phyloP scores from a whole-genome alignment of 2,888 invertebrate species.

The Acanthopleura granulata region DNA sequence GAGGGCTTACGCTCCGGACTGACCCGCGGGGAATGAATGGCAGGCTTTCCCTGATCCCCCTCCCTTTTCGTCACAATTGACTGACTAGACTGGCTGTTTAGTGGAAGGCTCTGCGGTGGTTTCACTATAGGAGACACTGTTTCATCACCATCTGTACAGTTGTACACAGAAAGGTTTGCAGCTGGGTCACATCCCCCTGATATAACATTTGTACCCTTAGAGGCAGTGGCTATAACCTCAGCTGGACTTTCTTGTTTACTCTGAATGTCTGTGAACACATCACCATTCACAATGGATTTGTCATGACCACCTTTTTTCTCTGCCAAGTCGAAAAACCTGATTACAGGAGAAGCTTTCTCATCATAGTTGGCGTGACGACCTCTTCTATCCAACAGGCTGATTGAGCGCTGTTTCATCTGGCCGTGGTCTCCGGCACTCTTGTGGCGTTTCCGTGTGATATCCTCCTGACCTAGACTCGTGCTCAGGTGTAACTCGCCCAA shows the following conservation, averaged over 20 bases:
- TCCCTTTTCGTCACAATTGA: background rate
- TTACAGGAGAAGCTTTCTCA: constrained; percentile 28
- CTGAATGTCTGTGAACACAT: background rate
- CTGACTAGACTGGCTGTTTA: background rate
- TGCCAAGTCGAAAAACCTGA: constrained; percentile 40
- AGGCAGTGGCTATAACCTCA: background rate
- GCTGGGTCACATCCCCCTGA: background rate
- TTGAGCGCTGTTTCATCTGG: constrained; percentile 42
- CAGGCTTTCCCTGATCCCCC: background rate
- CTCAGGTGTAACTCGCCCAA: constrained; percentile 34
- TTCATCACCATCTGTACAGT: background rate
- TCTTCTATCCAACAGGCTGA: constrained; percentile 51
- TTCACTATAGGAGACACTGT: background rate
- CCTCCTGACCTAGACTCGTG: constrained; percentile 34
- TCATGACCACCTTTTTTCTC: constrained; percentile 32
- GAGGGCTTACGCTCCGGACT: constrained; percentile 66
- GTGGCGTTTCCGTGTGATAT: constrained; percentile 51
- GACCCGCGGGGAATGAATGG: background rate
- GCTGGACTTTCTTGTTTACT: too few relatives aligned
- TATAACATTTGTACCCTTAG: background rate
- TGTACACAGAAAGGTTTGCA: background rate
- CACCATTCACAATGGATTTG: background rate
- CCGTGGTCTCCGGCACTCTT: constrained; percentile 64
- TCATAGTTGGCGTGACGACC: constrained; percentile 39
- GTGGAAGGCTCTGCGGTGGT: background rate